phyloP scores from a whole-genome alignment of 2,113 vertebrate genomes.

The Tricholaema leucomelas region DNA sequence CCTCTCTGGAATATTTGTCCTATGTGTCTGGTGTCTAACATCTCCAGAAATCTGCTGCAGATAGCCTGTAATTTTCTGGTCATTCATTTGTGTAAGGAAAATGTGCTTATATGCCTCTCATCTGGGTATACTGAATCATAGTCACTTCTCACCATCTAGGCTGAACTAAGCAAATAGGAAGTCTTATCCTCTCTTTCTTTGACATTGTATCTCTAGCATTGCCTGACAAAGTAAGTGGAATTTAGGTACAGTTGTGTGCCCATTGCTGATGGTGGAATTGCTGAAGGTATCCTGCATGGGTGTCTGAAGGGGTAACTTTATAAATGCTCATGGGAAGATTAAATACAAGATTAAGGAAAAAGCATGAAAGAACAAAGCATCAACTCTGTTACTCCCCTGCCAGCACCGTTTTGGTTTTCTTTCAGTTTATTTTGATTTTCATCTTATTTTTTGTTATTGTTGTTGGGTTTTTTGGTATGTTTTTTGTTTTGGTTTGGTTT shows the following conservation, averaged over 20 bases:
- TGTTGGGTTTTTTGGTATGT: no score
- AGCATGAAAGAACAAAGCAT: background rate
- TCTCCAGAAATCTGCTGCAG: background rate
- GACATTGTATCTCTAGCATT: background rate
- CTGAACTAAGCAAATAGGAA: background rate
- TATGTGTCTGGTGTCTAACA: background rate
- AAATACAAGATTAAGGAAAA: background rate
- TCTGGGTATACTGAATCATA: background rate
- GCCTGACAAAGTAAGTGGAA: background rate
- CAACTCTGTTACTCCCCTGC: background rate
- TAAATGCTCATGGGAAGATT: background rate
- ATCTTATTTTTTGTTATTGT: no score
- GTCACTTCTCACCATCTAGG: background rate
- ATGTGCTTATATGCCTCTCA: background rate
- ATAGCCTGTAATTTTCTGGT: background rate
- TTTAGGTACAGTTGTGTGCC: background rate
- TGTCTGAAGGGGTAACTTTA: background rate
- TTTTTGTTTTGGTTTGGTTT: background rate
- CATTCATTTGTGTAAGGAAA: background rate
- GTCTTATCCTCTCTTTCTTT: background rate
- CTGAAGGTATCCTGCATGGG: background rate
- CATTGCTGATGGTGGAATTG: background rate
- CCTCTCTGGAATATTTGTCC: background rate
- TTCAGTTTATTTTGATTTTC: no score
- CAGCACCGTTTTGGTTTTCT: background rate